phyloP scores from a whole-genome alignment of 2,888 invertebrate genomes.

The Pterostichus madidus region DNA sequence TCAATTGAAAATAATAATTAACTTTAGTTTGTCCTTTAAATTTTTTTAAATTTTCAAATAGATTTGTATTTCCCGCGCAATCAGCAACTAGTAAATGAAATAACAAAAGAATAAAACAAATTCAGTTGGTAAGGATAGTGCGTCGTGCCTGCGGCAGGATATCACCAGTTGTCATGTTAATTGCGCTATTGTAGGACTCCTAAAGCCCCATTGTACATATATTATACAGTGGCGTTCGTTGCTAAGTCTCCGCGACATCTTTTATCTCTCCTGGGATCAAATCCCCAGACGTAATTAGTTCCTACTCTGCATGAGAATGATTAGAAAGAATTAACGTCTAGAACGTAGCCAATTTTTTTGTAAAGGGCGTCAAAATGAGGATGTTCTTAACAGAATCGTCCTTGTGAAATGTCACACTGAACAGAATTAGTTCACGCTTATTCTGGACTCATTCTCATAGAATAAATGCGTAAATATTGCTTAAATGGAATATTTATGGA shows the following conservation, averaged over 20 bases:
- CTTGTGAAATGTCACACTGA: conserved; percentile 55
- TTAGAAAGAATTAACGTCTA: conserved; percentile 21
- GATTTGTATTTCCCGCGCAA: conserved; percentile 19
- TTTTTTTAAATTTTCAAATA: no score
- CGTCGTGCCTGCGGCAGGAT: conserved; percentile 67
- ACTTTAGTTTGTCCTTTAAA: no score
- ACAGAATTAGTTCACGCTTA: conserved; percentile 20
- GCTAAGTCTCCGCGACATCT: not conserved
- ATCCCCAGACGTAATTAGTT: no score
- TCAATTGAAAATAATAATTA: no score
- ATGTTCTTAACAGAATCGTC: conserved; percentile 53
- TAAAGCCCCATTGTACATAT: conserved; percentile 45
- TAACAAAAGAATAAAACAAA: conserved; percentile 40
- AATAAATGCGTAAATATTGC: conserved; percentile 47
- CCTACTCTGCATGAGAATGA: not conserved
- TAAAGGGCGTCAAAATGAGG: conserved; percentile 62
- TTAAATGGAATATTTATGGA: conserved; percentile 44
- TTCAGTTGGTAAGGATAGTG: conserved; percentile 58
- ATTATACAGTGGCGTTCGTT: conserved; percentile 5
- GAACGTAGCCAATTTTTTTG: conserved; percentile 50
- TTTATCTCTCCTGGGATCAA: no score
- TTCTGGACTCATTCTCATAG: conserved; percentile 3
- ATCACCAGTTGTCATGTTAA: conserved; percentile 68
- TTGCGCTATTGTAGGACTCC: conserved; percentile 67
- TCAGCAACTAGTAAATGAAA: conserved; percentile 24